Base-by-base conservation (phyloP, 2,888 invertebrate genomes). In the Leucophenga maculata region DNA sequence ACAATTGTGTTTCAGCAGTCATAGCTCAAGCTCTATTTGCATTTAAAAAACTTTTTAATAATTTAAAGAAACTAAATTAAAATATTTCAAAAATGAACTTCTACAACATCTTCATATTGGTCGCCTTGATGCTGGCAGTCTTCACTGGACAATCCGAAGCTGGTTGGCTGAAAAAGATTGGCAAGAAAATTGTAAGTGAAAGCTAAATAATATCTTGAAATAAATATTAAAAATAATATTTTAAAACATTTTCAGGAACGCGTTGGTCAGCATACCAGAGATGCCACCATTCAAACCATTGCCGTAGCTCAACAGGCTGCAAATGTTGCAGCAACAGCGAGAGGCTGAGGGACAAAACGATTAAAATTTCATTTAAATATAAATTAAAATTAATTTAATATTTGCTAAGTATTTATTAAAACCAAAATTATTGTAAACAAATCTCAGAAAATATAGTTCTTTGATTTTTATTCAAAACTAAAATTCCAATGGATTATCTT, bases 81-180 rank as follows among this genome's bases (percentile, higher is more conserved):
- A 39, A 39, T 26, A 26, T 4, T 26, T 65, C 20, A 76, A 67
- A n/a, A 16, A 79, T 80, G 81, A 83, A 83, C 59, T 79, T 78
- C 65, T 59, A 74, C 62, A 77, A 74, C 71, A 13, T 80, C 46
- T 78, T 83, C 26, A 52, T 77, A 22, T 71, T 75, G 2, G 31
- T 77, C 20, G 74, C 72, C 1, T 64, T 80, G 39, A 52, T 77
- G 14, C 50, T 78, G 72, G 72, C 75, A 32, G 66, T 77, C 3
- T 75, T 75, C 31, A 9, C 74, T 60, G 74, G 72, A 20, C 76
- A 78, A 72, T 69, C 73, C 3, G 74, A 82, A 52, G 80, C 78
- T 9, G 77, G 79, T 11, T 78, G 78, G 80, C 62, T 78, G 31
- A 80, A 78, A 64, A 74, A 74, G 59, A 52, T 74, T 13, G 71